These are phyloP conservation scores for Cyanoramphus novaezelandiae DNA, from an alignment of 2,113 vertebrate species.

Conservation along the genomic window DNA sequence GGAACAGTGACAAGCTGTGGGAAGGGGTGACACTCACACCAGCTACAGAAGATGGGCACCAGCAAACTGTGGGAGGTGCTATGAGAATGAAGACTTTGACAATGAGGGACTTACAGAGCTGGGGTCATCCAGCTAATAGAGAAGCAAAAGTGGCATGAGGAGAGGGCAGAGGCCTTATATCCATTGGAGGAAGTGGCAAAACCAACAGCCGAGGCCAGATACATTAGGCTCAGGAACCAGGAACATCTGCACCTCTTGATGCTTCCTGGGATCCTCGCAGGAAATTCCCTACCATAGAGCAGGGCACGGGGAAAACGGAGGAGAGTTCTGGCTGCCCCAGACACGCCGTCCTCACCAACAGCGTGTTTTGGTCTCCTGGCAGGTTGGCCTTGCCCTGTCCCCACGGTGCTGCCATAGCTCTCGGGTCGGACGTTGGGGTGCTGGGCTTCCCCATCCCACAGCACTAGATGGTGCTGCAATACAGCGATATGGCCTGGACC, in stretches of 20 bases:
- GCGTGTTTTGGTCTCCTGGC: neutral
- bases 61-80: neutral
- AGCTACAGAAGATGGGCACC: neutral
- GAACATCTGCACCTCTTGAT: neutral
- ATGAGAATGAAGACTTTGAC: neutral
- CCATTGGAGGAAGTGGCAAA: neutral
- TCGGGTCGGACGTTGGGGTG: neutral
- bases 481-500: neutral
- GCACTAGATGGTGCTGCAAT: slow-evolving; percentile 60
- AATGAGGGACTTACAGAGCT: neutral
- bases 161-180: neutral
- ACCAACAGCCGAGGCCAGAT: neutral
- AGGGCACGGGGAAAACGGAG: neutral
- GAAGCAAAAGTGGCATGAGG: neutral
- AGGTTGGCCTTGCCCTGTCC: neutral
- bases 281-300: neutral
- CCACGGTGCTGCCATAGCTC: rapidly evolving
- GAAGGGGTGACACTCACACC: neutral
- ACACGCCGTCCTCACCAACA: neutral
- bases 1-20: neutral
- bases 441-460: neutral
- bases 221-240: neutral
- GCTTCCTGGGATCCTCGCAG: neutral
- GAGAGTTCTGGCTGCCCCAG: neutral
- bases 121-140: neutral